Base-by-base conservation (phyloP, 2,113 vertebrate species). In the Ophthalmotilapia sp. region DNA sequence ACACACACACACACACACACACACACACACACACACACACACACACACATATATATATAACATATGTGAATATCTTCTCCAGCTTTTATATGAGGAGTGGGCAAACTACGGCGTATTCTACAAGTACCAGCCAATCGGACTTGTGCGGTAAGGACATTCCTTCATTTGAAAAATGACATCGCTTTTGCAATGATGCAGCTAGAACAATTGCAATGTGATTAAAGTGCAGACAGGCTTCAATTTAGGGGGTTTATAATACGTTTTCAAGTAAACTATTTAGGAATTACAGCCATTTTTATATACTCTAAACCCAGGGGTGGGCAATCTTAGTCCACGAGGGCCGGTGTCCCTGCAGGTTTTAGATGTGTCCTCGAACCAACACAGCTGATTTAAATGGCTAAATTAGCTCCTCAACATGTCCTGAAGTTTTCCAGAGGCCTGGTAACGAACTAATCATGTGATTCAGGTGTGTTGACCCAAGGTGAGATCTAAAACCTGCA, bases 31-130 rank as follows among this genome's bases (percentile, higher is more conserved):
- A n/a, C n/a, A n/a, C n/a, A 9, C 7, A 49, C 47, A 19, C 47
- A 3, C 15, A 47, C 45, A 17, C 45, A 7, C 6, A 47, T 14
- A 15, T 26, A 29, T 6, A 12, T 0, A 33, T 11, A 62, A 36
- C 31, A n/a, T 62, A 36, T 62, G 60, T 65, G 9, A 90, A 29
- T 92, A 49, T 94, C 9, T 91, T 89, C 90, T 91, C 13, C 88
- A 99, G 99, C 97, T 99, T 49, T 95, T 99, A 92, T 99, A 98
- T 6, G 98, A 99, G 60, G 98, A 99, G 90, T 99, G 99, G 98
- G 99, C 98, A 0, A 98, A 98, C 94, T 99, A 99, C 0, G 95
- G 98, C 12, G 98, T 98, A 75, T 99, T 99, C 92, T 99, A 99
- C 82, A 99, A 99, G 65, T 99, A 98, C 86, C 99, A 99, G 92